A percentile compares a stretch with the other conserved stretches of the same genome.
Evolutionary conservation across 2,113 vertebrate genomes (phyloP).

Genomic region (Microcebus lehilahytsara): DNA sequence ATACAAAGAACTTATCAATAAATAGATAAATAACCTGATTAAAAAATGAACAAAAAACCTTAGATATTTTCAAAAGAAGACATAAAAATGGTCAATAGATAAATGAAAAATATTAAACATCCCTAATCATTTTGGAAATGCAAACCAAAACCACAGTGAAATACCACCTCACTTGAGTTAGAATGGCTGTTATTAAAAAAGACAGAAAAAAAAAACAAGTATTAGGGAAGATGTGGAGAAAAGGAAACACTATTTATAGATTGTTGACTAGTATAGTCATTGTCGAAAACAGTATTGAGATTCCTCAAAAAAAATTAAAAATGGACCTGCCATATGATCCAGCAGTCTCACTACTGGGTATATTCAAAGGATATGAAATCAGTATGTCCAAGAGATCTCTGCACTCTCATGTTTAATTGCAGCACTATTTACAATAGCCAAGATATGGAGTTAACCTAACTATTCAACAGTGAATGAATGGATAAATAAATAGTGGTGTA

Average conservation of each 20-base stretch:
- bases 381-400: neutral
- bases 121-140: neutral
- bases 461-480: neutral
- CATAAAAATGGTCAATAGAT: neutral
- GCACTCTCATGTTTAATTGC: neutral
- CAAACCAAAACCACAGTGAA: neutral
- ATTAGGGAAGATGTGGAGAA: neutral
- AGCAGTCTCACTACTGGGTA: too few species aligned
- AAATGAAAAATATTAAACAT: neutral
- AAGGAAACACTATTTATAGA: neutral
- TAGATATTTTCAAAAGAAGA: neutral
- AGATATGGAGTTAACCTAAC: neutral
- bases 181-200: neutral
- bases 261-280: neutral
- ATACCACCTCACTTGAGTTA: neutral
- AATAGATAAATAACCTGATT: neutral
- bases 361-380: neutral
- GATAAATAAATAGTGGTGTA: neutral
- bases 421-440: neutral
- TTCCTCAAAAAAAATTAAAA: neutral
- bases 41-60: neutral
- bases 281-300: neutral
- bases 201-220: neutral
- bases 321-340: neutral
- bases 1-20: neutral